These are phyloP conservation scores for Amblyjoppa proteus DNA, from an alignment of 2,888 invertebrate genomes.

Conservation along the genomic window DNA sequence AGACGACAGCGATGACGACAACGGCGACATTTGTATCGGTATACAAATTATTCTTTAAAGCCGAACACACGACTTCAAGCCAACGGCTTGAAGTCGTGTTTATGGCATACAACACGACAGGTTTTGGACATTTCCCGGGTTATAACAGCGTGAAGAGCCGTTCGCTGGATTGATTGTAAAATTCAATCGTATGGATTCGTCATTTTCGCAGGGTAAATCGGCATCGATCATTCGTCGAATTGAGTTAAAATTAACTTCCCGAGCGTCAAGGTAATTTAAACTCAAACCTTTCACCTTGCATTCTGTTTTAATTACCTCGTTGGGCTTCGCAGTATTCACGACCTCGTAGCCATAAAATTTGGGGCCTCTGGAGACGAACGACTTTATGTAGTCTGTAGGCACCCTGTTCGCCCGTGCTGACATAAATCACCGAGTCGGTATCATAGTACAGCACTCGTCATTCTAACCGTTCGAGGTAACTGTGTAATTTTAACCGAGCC, in stretches of 20 bases:
- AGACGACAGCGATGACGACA: too few species aligned
- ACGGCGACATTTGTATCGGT: too few species aligned
- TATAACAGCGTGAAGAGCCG: background rate
- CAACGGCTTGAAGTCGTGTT: too few species aligned
- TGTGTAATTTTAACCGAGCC: conserved; percentile 78
- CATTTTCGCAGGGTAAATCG: background rate
- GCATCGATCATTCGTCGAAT: background rate
- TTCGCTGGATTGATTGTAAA: background rate
- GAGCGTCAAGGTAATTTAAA: conserved; percentile 47
- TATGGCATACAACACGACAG: too few species aligned
- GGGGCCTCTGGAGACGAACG: conserved; percentile 65
- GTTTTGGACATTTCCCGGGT: too few species aligned
- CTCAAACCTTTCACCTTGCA: too few species aligned
- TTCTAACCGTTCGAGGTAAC: conserved; percentile 76
- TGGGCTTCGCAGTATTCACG: background rate
- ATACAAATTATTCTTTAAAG: too few species aligned
- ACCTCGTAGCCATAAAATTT: conserved; percentile 75
- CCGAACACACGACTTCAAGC: too few species aligned
- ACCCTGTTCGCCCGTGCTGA: too few species aligned
- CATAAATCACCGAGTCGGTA: conserved; percentile 80
- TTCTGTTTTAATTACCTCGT: background rate
- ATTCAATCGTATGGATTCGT: conserved; percentile 16
- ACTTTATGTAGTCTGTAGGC: conserved; percentile 75
- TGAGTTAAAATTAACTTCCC: conserved; percentile 39
- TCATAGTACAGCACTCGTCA: conserved; percentile 79